phyloP scores from a whole-genome alignment of 2,113 vertebrate genomes.

The Zootoca vivipara region DNA sequence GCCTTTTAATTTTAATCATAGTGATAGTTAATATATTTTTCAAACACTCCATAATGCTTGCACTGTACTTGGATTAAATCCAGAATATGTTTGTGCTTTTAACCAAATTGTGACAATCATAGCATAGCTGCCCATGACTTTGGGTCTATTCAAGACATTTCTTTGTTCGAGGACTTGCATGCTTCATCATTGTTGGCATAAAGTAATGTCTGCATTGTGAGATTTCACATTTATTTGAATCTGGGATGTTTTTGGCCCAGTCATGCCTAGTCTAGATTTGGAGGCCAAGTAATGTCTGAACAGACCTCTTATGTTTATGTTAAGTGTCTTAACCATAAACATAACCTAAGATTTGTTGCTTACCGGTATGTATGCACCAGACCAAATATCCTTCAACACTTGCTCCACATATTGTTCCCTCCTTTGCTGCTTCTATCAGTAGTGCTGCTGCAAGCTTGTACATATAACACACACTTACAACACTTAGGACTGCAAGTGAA shows the following conservation, averaged over 20 bases:
- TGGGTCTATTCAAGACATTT: background rate
- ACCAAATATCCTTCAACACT: constrained; percentile 40
- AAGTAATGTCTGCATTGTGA: background rate
- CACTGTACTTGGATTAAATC: constrained; percentile 32
- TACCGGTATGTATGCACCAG: constrained; percentile 39
- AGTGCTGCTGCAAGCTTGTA: constrained; percentile 49
- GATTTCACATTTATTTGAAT: background rate
- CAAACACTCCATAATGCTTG: constrained; percentile 26
- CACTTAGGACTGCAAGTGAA: constrained; percentile 48
- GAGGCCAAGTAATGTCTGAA: background rate
- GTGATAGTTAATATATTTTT: constrained; percentile 8
- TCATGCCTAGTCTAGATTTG: background rate
- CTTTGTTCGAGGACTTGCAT: background rate
- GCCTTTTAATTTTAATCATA: constrained; percentile 47
- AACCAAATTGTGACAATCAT: constrained; percentile 3
- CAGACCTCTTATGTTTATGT: constrained; percentile 8
- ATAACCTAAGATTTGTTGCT: background rate
- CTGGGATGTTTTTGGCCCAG: background rate
- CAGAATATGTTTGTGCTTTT: constrained; percentile 22
- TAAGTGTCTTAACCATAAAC: constrained; percentile 18
- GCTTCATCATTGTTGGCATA: background rate
- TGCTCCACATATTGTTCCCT: constrained; percentile 9
- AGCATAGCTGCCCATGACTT: constrained; percentile 4
- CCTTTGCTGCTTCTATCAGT: background rate
- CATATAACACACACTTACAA: background rate